phyloP scores from a whole-genome alignment of 1,140 invertebrate species.

The Drosophila sp. region DNA sequence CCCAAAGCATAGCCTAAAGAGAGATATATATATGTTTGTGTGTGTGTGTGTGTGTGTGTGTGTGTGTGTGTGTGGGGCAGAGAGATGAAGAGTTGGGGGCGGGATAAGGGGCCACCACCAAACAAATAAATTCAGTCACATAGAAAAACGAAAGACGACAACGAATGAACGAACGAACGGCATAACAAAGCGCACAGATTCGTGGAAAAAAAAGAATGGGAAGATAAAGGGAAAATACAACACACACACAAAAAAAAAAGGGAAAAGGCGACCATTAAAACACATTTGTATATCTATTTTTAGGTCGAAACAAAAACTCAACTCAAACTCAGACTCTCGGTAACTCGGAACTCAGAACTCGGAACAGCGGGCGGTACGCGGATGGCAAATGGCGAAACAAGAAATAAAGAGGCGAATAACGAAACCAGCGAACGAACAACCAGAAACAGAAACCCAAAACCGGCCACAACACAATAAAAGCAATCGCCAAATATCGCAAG shows the following conservation, averaged over 20 bases:
- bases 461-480: conserved; percentile 29
- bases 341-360: conserved; percentile 14
- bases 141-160: conserved; percentile 77
- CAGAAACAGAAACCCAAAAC: conserved; percentile 36
- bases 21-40: background rate
- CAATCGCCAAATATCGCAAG: conserved; percentile 29
- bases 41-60: background rate
- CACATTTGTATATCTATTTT: conserved; percentile 81
- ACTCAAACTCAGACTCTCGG: conserved; percentile 44
- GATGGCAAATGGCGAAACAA: conserved; percentile 31
- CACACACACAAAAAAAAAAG: conserved; percentile 47
- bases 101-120: background rate
- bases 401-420: conserved; percentile 31
- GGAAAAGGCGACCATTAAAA: conserved; percentile 77
- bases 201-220: conserved; percentile 21
- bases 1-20: conserved; percentile 31
- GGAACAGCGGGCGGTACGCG: conserved; percentile 38
- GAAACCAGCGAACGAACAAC: conserved; percentile 12
- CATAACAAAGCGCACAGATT: conserved; percentile 79
- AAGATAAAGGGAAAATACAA: conserved; percentile 39
- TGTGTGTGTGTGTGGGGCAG: background rate
- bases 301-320: conserved; percentile 55
- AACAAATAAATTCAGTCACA: conserved; percentile 78
- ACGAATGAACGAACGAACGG: conserved; percentile 1
- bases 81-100: background rate